Base-by-base conservation (phyloP, 2,797 vertebrate species). In the Novumbra hubbsi region DNA sequence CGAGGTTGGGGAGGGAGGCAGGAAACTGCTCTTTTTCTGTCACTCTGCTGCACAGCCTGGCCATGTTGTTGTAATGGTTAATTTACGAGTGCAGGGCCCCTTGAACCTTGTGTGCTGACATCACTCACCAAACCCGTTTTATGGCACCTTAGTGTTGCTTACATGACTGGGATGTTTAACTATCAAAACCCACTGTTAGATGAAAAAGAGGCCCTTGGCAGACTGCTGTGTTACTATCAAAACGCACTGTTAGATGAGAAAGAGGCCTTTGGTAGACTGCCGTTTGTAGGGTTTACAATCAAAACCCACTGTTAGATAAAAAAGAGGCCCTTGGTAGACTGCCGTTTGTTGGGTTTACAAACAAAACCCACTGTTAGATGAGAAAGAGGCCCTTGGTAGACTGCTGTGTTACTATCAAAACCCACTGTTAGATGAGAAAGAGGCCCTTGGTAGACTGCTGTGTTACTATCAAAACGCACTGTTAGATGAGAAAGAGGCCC, bases 121-220 rank as follows among this genome's bases (percentile, higher is more conserved):
- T 85, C 83, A 85, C 79, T 83, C 79, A 80, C 79, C 75, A 68
- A 73, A 67, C 63, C 65, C 60, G 52, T 73, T 84, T 87, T 86
- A 89, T 73, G 80, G 78, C 75, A 81, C 82, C 75, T 81, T 73
- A 68, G 77, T 71, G 73, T 75, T 80, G 69, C 81, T 86, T 85
- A 82, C 78, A 81, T 65, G 79, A 80, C 76, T 76, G 68, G 78
- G 75, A 52, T 73, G 34, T 86, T 49, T 49, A 52, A 49, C 48
- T 70, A 50, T 32, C 63, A 30, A 65, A 65, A 65, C 63, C 21
- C 16, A 74, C 60, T 41, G 32, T 48, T 55, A 70, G 38, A 45
- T 57, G 45, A 60, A 38, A 70, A 70, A 71, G 68, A 50, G 60
- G 60, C 19, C 66, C 8, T 21, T 52, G 48, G 64, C 16, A 7